These are phyloP conservation scores for Sarcophaga subvicina DNA, from an alignment of 2,888 invertebrate genomes.

Conservation along the genomic window DNA sequence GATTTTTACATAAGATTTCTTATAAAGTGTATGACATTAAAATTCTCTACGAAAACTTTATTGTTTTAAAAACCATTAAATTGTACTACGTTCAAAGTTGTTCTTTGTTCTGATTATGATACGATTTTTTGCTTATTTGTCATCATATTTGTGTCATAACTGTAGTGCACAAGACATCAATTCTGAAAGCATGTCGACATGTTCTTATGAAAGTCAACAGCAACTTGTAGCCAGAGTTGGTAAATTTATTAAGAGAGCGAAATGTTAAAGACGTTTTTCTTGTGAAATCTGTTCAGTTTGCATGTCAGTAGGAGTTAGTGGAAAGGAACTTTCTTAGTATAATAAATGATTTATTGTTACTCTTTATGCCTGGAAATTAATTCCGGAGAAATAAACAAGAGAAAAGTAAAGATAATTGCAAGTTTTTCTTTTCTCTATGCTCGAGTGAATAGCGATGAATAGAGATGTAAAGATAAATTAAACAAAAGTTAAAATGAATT, in stretches of 20 bases:
- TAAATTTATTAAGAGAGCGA: constrained; percentile 24
- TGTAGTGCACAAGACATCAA: constrained; percentile 22
- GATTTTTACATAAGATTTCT: too few species aligned
- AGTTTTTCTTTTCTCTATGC: neutral
- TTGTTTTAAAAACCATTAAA: constrained; percentile 2
- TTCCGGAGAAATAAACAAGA: neutral
- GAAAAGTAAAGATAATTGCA: neutral
- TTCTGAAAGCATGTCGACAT: constrained; percentile 27
- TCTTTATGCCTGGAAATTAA: neutral
- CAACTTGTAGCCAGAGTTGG: neutral
- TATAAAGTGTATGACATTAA: neutral
- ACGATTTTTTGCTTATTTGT: constrained; percentile 1
- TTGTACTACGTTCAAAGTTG: neutral
- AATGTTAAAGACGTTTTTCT: constrained; percentile 21
- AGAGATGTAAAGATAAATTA: too few species aligned
- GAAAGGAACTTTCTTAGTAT: neutral
- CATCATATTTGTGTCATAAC: neutral
- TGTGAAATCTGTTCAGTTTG: neutral
- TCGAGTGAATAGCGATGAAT: neutral
- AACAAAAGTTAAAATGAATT: too few species aligned
- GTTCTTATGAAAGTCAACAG: constrained; percentile 4
- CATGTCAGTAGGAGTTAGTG: neutral
- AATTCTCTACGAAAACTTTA: constrained; percentile 5
- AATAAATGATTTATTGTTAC: neutral
- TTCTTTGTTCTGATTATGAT: neutral